Percentiles rank a stretch among this genome's conserved stretches.
Evolutionary conservation across 2,888 invertebrate species (phyloP).

Genomic region (Oscheius onirici): DNA sequence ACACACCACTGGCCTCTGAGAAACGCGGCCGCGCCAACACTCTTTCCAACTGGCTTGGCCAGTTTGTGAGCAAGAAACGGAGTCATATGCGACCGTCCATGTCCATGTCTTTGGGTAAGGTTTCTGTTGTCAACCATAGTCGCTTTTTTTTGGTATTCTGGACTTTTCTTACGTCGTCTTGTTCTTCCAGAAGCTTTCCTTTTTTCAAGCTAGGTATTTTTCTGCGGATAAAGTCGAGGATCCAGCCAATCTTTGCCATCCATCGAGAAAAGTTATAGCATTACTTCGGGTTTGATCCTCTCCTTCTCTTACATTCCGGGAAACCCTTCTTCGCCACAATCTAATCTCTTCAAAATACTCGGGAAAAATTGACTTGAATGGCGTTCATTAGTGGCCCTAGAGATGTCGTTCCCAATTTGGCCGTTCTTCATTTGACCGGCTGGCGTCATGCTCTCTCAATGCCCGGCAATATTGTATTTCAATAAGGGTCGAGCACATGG

Average conservation of each 20-base stretch:
- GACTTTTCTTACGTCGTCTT: background rate
- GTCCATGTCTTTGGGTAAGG: slow-evolving; percentile 61
- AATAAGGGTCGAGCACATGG: background rate
- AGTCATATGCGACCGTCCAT: slow-evolving; percentile 61
- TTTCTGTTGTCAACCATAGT: background rate
- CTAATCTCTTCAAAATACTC: background rate
- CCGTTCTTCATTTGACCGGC: too few species aligned
- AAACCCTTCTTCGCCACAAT: too few species aligned
- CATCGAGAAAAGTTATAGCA: too few species aligned
- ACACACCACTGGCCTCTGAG: slow-evolving; percentile 32
- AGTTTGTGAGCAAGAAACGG: slow-evolving; percentile 35
- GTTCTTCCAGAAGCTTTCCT: background rate
- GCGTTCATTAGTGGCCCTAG: background rate
- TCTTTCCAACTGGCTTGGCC: slow-evolving; percentile 43
- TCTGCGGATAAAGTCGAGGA: too few species aligned
- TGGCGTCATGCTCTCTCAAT: too few species aligned
- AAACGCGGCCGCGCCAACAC: slow-evolving; percentile 5
- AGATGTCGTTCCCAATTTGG: too few species aligned
- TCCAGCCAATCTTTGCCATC: too few species aligned
- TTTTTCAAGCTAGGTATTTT: background rate
- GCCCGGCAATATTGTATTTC: background rate
- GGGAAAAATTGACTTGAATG: background rate
- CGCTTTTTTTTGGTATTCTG: background rate
- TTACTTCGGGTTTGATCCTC: too few species aligned
- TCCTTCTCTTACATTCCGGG: too few species aligned